Evolutionary conservation across 2,888 invertebrate genomes (phyloP), one percentile per base, ranked within the genome.

Genomic region (Coleophora flavipennella): DNA sequence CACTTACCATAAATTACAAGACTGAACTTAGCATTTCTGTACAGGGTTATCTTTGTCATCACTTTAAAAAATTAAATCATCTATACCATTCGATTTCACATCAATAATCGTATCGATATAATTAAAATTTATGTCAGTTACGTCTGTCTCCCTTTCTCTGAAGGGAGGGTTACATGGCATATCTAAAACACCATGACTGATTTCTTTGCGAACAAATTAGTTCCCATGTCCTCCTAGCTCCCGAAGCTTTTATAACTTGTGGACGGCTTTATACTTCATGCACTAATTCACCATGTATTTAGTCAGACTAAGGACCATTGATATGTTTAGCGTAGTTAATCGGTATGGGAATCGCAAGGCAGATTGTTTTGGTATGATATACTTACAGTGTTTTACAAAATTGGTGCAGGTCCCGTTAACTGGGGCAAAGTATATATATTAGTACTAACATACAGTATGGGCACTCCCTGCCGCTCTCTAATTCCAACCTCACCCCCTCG

Each of bases 201-300:
- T 59, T 42, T 45, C 64, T 64, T 20, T 76, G 80, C 67, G 78
- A 79, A 76, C 64, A 38, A 39, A 44, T 44, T 42, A 44, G 65
- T 83, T 83, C 83, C 75, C 83, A 81, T 59, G 32, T 26, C 28
- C 20, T 20, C 20, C 20, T 34, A 8, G n/a, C 3, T 31, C 10
- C 10, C 26, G 41, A 13, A 29, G 12, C 29, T 49, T 35, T 45
- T 41, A 53, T 48, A 57, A 20, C 20, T 20, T 49, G 52, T 49
- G 52, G 55, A 48, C 56, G 48, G 50, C 39, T 33, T 35, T 31
- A 43, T 37, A 10, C 25, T 35, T 10, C 14, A 32, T 37, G 25
- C 52, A 55, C 8, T 40, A 20, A 33, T 14, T 31, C 33, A 47
- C 36, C 41, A 53, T 48, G 58, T 50, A 20, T 52, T 44, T 44